Conservation (phyloP, 1,140 invertebrate species). For the Ditylenchus dipsaci region DNA sequence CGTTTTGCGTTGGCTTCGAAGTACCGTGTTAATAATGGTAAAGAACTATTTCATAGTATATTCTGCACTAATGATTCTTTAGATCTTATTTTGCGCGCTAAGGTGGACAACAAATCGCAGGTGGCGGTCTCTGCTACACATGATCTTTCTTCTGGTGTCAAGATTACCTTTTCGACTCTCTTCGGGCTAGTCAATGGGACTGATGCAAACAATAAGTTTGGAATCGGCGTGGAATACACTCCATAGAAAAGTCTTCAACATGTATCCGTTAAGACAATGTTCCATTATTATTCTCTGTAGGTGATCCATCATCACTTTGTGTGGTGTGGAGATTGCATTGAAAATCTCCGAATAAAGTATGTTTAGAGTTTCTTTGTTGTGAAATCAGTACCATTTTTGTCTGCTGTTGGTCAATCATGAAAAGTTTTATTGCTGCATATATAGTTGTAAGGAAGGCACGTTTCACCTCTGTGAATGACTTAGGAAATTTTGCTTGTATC, state of each 20-base stretch:
- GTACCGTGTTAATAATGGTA: conserved; percentile 44
- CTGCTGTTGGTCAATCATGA: too few relatives aligned
- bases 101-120: conserved; percentile 50
- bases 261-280: not conserved
- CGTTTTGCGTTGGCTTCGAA: conserved; percentile 50
- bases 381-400: too few relatives aligned
- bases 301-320: too few relatives aligned
- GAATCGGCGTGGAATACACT: conserved; percentile 37
- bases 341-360: too few relatives aligned
- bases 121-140: conserved; percentile 39
- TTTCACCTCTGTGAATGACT: too few relatives aligned
- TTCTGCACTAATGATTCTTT: too few relatives aligned
- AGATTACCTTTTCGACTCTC: conserved; percentile 37
- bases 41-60: too few relatives aligned
- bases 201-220: conserved; percentile 40
- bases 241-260: not conserved
- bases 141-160: conserved; percentile 19
- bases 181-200: conserved; percentile 25
- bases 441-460: too few relatives aligned
- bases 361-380: too few relatives aligned
- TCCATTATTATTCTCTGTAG: not conserved
- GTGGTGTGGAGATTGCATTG: too few relatives aligned
- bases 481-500: too few relatives aligned
- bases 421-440: too few relatives aligned
- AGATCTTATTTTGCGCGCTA: conserved; percentile 48